These are phyloP conservation scores for Diachrysia chrysitis DNA, from an alignment of 2,888 invertebrate species.

Conservation along the genomic window DNA sequence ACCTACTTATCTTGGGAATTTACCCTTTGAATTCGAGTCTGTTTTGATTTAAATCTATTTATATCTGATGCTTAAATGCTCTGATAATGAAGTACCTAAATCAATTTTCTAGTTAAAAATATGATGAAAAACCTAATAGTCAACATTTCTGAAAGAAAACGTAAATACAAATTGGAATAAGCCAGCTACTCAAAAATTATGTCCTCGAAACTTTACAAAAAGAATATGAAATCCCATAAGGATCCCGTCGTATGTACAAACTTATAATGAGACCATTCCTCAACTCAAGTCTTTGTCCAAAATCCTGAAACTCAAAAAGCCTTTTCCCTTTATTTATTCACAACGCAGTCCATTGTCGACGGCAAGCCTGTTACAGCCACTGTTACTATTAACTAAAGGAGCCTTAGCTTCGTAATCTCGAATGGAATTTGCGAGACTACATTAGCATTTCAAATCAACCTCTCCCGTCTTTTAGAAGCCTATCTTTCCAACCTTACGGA, in stretches of 20 bases:
- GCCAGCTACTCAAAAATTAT: constrained; percentile 4
- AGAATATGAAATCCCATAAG: not conserved
- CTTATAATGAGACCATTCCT: constrained; percentile 35
- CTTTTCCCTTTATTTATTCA: constrained; percentile 61
- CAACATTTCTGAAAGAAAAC: not conserved
- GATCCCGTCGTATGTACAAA: constrained; percentile 22
- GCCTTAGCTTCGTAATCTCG: constrained; percentile 68
- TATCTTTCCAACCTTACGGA: constrained; percentile 63
- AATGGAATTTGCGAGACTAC: constrained; percentile 67
- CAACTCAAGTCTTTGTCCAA: constrained; percentile 32
- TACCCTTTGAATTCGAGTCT: not conserved
- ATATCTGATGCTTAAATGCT: not conserved
- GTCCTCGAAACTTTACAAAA: not conserved
- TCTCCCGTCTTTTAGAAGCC: constrained; percentile 60
- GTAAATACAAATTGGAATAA: constrained; percentile 1
- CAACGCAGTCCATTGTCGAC: constrained; percentile 60
- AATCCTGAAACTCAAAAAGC: constrained; percentile 49
- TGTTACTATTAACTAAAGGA: constrained; percentile 67
- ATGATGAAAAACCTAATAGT: not conserved
- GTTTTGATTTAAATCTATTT: not conserved
- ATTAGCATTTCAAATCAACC: constrained; percentile 75
- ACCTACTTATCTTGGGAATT: not conserved
- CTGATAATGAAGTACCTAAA: not conserved
- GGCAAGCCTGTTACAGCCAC: constrained; percentile 56
- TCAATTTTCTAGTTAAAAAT: not conserved